These are phyloP conservation scores for Eupithecia pulchellata DNA, from an alignment of 2,888 invertebrate genomes.

Conservation along the genomic window DNA sequence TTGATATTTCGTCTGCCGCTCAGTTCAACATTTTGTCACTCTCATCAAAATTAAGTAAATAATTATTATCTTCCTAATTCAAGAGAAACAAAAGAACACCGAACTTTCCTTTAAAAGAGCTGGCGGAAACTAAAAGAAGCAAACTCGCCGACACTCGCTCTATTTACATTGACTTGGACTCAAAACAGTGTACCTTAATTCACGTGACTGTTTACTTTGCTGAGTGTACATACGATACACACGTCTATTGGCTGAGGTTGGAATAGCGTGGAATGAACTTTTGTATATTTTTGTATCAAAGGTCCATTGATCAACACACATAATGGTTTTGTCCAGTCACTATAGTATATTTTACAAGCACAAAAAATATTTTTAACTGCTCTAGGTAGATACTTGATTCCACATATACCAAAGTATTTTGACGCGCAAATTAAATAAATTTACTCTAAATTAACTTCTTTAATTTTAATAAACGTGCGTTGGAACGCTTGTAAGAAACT, in stretches of 20 bases:
- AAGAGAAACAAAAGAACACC: background rate
- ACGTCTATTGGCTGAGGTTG: slow-evolving; percentile 10
- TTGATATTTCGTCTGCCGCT: background rate
- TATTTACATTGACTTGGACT: slow-evolving; percentile 22
- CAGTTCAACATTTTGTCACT: background rate
- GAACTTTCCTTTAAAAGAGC: slow-evolving; percentile 2
- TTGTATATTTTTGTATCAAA: too few relatives aligned
- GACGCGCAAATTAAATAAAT: background rate
- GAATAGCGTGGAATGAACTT: slow-evolving; percentile 25
- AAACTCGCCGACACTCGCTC: background rate
- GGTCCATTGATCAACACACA: too few relatives aligned
- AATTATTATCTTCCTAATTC: background rate
- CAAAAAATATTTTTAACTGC: too few relatives aligned
- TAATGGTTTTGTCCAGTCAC: too few relatives aligned
- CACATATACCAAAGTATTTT: too few relatives aligned
- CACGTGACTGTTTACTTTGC: slow-evolving; percentile 43
- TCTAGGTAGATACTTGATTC: too few relatives aligned
- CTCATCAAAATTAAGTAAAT: background rate
- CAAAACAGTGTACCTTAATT: slow-evolving; percentile 23
- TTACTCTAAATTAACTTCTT: too few relatives aligned
- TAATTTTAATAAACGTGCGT: background rate
- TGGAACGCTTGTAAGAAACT: background rate
- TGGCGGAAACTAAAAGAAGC: background rate
- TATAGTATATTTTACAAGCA: too few relatives aligned
- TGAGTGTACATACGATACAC: slow-evolving; percentile 13